phyloP scores from a whole-genome alignment of 2,797 vertebrate genomes.

The Diceros bicornis region DNA sequence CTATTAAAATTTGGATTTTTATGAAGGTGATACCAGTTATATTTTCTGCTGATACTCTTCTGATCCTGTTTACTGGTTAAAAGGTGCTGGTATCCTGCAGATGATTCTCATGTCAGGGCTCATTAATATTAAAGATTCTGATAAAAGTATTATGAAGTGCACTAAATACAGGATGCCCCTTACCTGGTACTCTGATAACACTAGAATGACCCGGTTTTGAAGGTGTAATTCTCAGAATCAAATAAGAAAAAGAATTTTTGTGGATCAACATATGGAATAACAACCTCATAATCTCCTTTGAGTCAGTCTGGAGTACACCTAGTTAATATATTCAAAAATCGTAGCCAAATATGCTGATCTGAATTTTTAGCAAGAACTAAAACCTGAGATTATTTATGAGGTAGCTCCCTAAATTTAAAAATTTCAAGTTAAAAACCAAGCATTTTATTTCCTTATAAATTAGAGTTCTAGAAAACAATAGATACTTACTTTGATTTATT shows the following conservation, averaged over 20 bases:
- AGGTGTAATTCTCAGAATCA: constrained; percentile 45
- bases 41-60: not conserved
- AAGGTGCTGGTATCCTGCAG: not conserved
- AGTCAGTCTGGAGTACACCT: not conserved
- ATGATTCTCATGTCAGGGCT: not conserved
- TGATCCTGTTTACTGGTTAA: not conserved
- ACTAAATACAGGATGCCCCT: not conserved
- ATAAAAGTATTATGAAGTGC: not conserved
- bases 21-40: not conserved
- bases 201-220: not conserved
- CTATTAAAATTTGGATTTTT: not conserved
- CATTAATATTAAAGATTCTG: not conserved
- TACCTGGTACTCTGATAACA: not conserved
- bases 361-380: constrained; percentile 44
- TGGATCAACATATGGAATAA: constrained; percentile 25
- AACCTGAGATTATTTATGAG: not conserved
- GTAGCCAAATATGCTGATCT: not conserved
- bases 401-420: constrained; percentile 46
- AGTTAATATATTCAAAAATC: constrained; percentile 17
- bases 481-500: constrained; percentile 11
- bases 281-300: not conserved
- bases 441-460: constrained; percentile 55
- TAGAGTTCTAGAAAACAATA: constrained; percentile 44
- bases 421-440: constrained; percentile 57
- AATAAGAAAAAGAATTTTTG: constrained; percentile 37